phyloP scores from a whole-genome alignment of 2,888 invertebrate genomes.

The Osedax fenrisi region DNA sequence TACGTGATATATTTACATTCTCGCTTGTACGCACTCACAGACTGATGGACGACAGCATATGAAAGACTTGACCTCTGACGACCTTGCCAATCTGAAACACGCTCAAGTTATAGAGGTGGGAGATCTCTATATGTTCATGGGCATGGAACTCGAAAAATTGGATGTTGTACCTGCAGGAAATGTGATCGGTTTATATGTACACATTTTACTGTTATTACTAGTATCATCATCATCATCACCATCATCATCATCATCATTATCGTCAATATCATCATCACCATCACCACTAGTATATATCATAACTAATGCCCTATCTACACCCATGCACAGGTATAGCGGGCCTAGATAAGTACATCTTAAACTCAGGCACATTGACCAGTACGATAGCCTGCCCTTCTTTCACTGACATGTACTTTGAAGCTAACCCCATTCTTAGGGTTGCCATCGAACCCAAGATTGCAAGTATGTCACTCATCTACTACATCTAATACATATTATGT shows the following conservation, averaged over 20 bases:
- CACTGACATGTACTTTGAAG: conserved; percentile 59
- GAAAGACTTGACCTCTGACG: conserved; percentile 38
- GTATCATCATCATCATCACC: not conserved
- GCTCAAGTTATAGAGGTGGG: conserved; percentile 59
- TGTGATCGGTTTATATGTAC: conserved; percentile 61
- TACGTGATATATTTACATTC: no score
- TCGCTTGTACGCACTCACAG: no score
- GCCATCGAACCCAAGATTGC: conserved; percentile 67
- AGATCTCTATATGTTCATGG: conserved; percentile 79
- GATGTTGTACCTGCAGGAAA: conserved; percentile 76
- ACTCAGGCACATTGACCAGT: conserved; percentile 76
- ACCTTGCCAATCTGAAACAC: conserved; percentile 55
- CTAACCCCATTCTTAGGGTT: conserved; percentile 79
- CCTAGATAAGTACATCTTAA: conserved; percentile 68
- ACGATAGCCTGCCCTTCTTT: conserved; percentile 73
- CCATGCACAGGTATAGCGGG: conserved; percentile 66
- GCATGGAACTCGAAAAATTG: conserved; percentile 70
- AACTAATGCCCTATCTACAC: no score
- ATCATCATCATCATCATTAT: no score
- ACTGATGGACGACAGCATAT: conserved; percentile 33
- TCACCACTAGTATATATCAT: no score
- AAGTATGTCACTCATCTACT: no score
- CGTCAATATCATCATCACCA: no score
- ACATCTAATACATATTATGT: no score
- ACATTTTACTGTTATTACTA: not conserved